Conservation (phyloP, 2,113 vertebrate genomes). For the Apteryx mantelli region DNA sequence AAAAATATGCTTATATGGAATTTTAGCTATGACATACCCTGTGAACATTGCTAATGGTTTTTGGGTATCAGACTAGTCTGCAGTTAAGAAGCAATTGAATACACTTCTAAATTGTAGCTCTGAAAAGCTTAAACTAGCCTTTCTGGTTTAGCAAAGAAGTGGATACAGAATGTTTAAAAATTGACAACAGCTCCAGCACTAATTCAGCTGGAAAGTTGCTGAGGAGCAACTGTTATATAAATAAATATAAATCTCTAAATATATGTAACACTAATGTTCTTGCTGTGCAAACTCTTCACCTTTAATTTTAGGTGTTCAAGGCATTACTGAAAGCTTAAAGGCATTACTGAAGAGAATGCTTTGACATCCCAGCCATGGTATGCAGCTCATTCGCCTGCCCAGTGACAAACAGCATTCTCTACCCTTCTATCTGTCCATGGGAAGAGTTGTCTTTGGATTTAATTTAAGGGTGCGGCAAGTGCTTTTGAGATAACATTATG, state of each 20-base stretch:
- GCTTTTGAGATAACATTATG: conserved; percentile 34
- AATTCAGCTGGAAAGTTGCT: not conserved
- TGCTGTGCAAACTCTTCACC: not conserved
- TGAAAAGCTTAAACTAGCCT: not conserved
- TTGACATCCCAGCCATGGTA: conserved; percentile 14
- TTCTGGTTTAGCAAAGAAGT: not conserved
- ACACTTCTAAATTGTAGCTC: not conserved
- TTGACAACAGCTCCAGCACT: not conserved
- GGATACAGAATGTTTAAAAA: not conserved
- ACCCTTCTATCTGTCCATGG: not conserved
- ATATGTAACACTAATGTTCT: not conserved
- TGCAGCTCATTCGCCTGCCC: not conserved
- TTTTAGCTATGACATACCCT: not conserved
- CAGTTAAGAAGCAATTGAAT: not conserved
- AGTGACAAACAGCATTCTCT: not conserved
- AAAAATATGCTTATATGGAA: conserved; percentile 19
- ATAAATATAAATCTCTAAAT: not conserved
- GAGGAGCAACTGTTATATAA: not conserved
- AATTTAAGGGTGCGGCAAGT: conserved; percentile 13
- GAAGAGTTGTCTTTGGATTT: conserved; percentile 43
- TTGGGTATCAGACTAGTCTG: not conserved
- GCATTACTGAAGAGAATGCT: not conserved
- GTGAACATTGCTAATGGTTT: not conserved
- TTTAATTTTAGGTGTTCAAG: conserved; percentile 28
- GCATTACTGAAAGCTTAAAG: not conserved